Percentiles rank a stretch among this genome's conserved stretches.
Conservation (phyloP, 2,888 invertebrate species). For the Eilema caniola region DNA sequence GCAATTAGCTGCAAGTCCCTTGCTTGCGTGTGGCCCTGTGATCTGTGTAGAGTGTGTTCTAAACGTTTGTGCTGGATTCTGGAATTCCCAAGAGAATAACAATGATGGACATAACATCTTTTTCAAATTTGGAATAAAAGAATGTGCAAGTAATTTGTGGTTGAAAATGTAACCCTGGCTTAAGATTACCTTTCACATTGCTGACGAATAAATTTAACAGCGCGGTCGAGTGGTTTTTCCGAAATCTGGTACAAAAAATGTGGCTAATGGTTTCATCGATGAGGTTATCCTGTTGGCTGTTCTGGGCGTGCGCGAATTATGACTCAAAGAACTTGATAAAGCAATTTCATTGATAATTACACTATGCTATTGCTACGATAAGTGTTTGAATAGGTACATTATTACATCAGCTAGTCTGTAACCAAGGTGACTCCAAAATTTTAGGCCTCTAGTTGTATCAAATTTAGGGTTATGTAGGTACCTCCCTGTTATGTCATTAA, state of each 20-base stretch:
- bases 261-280: conserved; percentile 55
- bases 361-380: background rate
- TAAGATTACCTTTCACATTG: conserved; percentile 62
- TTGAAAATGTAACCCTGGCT: conserved; percentile 21
- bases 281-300: conserved; percentile 63
- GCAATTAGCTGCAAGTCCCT: conserved; percentile 55
- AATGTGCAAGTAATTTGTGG: conserved; percentile 27
- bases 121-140: conserved; percentile 18
- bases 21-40: conserved; percentile 47
- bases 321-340: conserved; percentile 46
- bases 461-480: background rate
- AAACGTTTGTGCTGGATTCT: conserved; percentile 57
- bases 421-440: conserved; percentile 44
- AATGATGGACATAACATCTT: conserved; percentile 33
- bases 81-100: conserved; percentile 38
- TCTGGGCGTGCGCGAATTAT: conserved; percentile 71
- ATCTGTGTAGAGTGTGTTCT: conserved; percentile 41
- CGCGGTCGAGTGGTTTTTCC: conserved; percentile 26
- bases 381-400: conserved; percentile 21
- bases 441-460: conserved; percentile 27
- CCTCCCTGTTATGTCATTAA: background rate
- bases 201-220: conserved; percentile 42
- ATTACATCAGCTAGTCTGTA: conserved; percentile 19
- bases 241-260: conserved; percentile 24
- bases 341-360: conserved; percentile 35